Conservation (phyloP, 2,113 vertebrate species). For the Neofelis nebulosa region DNA sequence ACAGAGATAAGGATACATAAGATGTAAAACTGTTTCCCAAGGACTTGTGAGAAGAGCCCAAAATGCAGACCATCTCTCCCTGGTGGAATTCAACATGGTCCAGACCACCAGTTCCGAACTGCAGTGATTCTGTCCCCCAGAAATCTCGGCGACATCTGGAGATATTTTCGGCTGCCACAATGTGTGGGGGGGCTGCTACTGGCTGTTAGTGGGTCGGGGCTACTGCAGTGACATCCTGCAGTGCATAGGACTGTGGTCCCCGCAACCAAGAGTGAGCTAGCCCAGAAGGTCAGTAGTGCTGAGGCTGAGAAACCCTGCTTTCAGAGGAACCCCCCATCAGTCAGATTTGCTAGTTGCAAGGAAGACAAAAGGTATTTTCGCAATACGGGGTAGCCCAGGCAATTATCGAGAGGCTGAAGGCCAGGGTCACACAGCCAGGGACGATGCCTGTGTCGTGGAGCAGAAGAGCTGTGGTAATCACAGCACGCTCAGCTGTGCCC, state of each 20-base stretch:
- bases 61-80: not conserved
- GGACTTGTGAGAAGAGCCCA: not conserved
- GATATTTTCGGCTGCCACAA: not conserved
- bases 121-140: not conserved
- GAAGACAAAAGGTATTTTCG: not conserved
- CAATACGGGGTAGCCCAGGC: not conserved
- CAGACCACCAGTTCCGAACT: not conserved
- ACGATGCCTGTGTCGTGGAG: rapidly evolving
- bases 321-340: not conserved
- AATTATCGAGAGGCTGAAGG: not conserved
- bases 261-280: not conserved
- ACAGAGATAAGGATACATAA: not conserved
- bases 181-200: not conserved
- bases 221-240: not conserved
- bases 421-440: not conserved
- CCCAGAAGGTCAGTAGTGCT: not conserved
- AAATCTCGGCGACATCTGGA: not conserved
- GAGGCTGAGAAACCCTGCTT: not conserved
- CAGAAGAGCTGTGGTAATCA: not conserved
- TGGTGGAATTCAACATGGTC: not conserved
- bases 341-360: not conserved
- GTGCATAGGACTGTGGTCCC: not conserved
- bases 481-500: rapidly evolving
- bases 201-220: too few species aligned
- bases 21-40: not conserved